Evolutionary conservation across 1,140 invertebrate genomes (phyloP).

Genomic region (Papilio dardanus): DNA sequence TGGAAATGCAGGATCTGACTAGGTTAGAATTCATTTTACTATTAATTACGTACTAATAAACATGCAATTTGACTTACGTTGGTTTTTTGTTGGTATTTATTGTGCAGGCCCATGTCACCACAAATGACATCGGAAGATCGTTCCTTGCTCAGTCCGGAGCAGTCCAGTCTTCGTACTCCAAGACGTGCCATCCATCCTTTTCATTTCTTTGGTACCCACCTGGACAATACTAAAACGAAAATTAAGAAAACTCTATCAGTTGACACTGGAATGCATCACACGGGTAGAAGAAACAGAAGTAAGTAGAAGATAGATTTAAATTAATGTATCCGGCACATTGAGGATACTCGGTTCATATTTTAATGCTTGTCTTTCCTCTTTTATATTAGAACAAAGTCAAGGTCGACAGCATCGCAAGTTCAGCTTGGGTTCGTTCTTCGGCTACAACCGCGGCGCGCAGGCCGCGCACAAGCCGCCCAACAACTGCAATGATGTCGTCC

Average conservation of each 20-base stretch:
- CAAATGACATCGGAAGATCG: constrained; percentile 73
- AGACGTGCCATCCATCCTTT: constrained; percentile 66
- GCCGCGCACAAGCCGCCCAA: constrained; percentile 45
- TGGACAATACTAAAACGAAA: constrained; percentile 73
- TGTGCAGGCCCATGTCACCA: constrained; percentile 74
- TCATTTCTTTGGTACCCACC: constrained; percentile 77
- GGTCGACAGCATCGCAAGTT: constrained; percentile 75
- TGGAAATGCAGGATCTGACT: constrained; percentile 77
- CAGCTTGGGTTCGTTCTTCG: constrained; percentile 78
- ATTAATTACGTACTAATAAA: constrained; percentile 2
- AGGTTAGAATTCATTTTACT: constrained; percentile 52
- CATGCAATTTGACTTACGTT: neutral
- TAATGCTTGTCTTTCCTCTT: constrained; percentile 5
- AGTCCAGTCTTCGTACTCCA: constrained; percentile 59
- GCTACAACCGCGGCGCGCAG: constrained; percentile 57
- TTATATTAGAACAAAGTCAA: constrained; percentile 52
- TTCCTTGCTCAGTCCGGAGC: constrained; percentile 72
- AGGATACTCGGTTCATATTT: neutral
- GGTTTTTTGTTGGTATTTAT: constrained; percentile 36
- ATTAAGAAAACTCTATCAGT: constrained; percentile 81
- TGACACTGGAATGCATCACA: constrained; percentile 81
- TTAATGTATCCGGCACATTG: neutral
- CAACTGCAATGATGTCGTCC: constrained; percentile 65
- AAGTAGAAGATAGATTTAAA: constrained; percentile 37
- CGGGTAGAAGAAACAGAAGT: constrained; percentile 71